These are phyloP conservation scores for Gonatopus flavifemur DNA, from an alignment of 1,140 invertebrate genomes.

Conservation along the genomic window DNA sequence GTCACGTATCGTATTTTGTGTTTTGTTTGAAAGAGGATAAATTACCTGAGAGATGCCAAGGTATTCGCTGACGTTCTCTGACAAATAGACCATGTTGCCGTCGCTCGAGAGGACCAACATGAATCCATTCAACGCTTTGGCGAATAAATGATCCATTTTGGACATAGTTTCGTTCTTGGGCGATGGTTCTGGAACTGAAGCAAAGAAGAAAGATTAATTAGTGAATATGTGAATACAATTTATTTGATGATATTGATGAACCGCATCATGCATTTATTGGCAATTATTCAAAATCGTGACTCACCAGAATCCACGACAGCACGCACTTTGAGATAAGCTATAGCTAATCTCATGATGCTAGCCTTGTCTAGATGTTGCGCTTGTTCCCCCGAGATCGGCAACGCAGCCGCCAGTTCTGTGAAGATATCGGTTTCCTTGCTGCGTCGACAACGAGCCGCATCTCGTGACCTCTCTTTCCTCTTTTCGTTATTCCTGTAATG, in stretches of 20 bases:
- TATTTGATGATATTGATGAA: too few relatives aligned
- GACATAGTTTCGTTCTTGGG: slow-evolving; percentile 47
- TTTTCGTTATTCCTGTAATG: slow-evolving; percentile 92
- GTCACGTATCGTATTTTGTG: neutral
- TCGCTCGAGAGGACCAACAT: slow-evolving; percentile 81
- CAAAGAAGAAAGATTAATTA: too few relatives aligned
- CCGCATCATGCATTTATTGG: too few relatives aligned
- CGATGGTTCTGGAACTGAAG: slow-evolving; percentile 42
- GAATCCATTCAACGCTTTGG: slow-evolving; percentile 87
- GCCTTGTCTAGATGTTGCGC: slow-evolving; percentile 91
- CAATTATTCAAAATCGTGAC: slow-evolving; percentile 35
- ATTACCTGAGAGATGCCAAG: slow-evolving; percentile 86
- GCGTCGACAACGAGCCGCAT: slow-evolving; percentile 88
- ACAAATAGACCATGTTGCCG: slow-evolving; percentile 88
- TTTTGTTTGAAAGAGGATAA: neutral
- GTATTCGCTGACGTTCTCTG: slow-evolving; percentile 87
- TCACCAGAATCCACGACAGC: slow-evolving; percentile 79
- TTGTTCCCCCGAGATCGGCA: slow-evolving; percentile 78
- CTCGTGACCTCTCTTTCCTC: slow-evolving; percentile 94
- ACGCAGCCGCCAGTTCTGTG: slow-evolving; percentile 76
- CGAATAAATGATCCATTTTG: slow-evolving; percentile 64
- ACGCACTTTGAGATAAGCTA: slow-evolving; percentile 85
- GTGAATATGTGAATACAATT: too few relatives aligned
- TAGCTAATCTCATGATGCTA: slow-evolving; percentile 91
- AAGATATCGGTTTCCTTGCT: slow-evolving; percentile 95